phyloP scores from a whole-genome alignment of 2,113 vertebrate species.

The Hippocampus mohnikei region DNA sequence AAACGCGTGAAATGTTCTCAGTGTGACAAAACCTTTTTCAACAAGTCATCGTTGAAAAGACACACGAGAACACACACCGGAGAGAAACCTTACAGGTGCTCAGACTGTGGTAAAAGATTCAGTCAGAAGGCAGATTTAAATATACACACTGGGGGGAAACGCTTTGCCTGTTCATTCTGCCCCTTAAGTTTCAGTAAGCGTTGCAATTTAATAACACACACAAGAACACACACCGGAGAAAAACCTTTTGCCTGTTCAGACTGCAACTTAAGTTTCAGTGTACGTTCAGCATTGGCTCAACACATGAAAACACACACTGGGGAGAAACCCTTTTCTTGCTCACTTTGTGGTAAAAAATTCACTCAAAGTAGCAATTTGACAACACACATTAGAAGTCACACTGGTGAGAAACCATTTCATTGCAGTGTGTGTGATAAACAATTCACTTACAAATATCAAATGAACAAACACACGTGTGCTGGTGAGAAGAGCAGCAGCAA shows the following conservation, averaged over 20 bases:
- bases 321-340: neutral
- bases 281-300: too few relatives aligned
- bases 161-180: neutral
- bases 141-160: neutral
- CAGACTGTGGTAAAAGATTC: neutral
- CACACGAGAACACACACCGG: too few relatives aligned
- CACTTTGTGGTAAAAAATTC: neutral
- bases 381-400: neutral
- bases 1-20: too few relatives aligned
- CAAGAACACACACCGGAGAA: neutral
- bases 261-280: too few relatives aligned
- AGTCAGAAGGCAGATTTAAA: neutral
- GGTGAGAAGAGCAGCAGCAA: neutral
- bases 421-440: neutral
- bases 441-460: neutral
- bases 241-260: too few relatives aligned
- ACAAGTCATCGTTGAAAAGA: too few relatives aligned
- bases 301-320: too few relatives aligned
- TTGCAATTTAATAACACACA: neutral
- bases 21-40: too few relatives aligned
- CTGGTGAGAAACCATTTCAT: neutral
- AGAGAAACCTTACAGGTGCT: neutral
- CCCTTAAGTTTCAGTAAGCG: neutral
- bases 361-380: neutral
- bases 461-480: neutral